Conservation (phyloP, 2,888 invertebrate genomes). For the Ceramica pisi region DNA sequence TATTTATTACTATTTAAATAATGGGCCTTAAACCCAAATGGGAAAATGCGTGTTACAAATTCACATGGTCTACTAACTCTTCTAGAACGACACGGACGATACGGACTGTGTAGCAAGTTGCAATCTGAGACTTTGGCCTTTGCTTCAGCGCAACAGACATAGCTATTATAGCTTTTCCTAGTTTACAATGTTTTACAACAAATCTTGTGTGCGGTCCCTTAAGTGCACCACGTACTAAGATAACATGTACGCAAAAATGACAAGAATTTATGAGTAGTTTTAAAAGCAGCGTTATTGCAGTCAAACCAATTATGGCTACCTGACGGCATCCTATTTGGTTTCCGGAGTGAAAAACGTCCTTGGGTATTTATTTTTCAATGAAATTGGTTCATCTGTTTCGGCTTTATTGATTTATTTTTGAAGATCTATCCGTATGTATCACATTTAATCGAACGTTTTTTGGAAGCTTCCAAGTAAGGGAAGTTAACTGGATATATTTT, state of each 20-base stretch:
- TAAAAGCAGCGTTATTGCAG: slow-evolving; percentile 21
- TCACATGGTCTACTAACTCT: too few relatives aligned
- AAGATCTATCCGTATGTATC: background rate
- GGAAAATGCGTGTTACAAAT: too few relatives aligned
- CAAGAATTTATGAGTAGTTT: slow-evolving; percentile 35
- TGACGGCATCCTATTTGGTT: slow-evolving; percentile 19
- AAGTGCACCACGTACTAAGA: slow-evolving; percentile 12
- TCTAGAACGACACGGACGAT: too few relatives aligned
- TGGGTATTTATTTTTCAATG: slow-evolving; percentile 34
- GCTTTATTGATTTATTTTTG: slow-evolving; percentile 32
- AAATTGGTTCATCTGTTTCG: slow-evolving; percentile 31
- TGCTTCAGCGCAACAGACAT: slow-evolving; percentile 12
- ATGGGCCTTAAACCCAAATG: too few relatives aligned
- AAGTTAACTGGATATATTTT: background rate
- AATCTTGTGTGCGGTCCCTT: slow-evolving; percentile 15
- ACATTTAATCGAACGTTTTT: slow-evolving; percentile 6
- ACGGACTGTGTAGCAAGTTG: background rate
- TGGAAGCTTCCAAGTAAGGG: background rate
- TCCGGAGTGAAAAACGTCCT: slow-evolving; percentile 11
- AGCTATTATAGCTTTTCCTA: slow-evolving; percentile 15
- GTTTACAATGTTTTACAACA: slow-evolving; percentile 33
- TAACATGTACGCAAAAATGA: slow-evolving; percentile 19
- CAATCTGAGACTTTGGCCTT: background rate
- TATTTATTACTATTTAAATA: too few relatives aligned
- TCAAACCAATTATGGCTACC: slow-evolving; percentile 27